Base-by-base conservation (phyloP, 2,113 vertebrate genomes). In the Sitta europaea region DNA sequence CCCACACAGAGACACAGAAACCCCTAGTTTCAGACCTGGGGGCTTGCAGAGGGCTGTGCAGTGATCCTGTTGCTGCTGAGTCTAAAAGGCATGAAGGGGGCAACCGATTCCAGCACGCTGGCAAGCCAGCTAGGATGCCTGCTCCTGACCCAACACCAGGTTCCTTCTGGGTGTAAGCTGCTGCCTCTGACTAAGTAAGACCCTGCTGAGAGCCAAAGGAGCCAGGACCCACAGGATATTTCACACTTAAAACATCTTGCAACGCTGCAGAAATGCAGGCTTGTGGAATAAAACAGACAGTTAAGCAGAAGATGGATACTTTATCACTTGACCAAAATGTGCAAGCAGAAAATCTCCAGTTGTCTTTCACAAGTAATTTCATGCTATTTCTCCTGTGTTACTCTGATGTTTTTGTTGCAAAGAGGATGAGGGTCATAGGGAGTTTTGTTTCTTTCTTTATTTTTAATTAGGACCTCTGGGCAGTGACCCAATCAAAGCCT, bases 291-390 rank as follows among this genome's bases (percentile, higher is more conserved):
- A 77, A 81, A 50, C 62, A 90, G 27, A 36, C 33, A 14, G 50
- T 59, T 83, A 66, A 76, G 86, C 65, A 54, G 94, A 87, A 90
- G 55, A 42, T 35, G 33, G 73, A 25, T 62, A 59, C 29, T 88
- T 90, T 68, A 89, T 79, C 65, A 83, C 63, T 85, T 67, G 33
- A 94, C 62, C 82, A 92, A 89, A 95, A 95, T 29, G 67, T 42
- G 35, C 54, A 73, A 65, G 61, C 93, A 73, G 78, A 84, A 94
- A 94, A 95, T 63, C 71, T 70, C 71, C 47, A 54, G 18, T 84
- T 83, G 90, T 66, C 63, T 82, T 66, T 83, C 47, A 93, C 48
- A 61, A 86, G 54, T 59, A 12, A 91, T 90, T 93, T 91, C 11
- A 29, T 36, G 18, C 84, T 94, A 42, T 15, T 66, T 83, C 70